Evolutionary conservation across 30 jellyfish, hydroid and myxozoan species (phyloP).

Genomic region (Clytia hemisphaerica): DNA sequence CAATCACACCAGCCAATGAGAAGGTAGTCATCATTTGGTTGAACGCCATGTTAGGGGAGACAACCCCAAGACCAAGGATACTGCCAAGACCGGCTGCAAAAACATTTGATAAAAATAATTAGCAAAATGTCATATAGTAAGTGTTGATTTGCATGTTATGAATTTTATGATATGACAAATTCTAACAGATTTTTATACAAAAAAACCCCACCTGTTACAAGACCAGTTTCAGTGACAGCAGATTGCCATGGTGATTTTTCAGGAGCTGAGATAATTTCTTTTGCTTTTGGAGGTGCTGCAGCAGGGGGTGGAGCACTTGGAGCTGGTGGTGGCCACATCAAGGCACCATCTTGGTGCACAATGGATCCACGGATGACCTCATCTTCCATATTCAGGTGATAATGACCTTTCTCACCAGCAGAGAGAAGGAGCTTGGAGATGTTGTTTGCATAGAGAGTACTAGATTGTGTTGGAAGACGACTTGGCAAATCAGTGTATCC

Average conservation of each 20-base stretch:
- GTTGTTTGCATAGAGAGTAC: conserved; percentile 79
- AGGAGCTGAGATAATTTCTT: conserved; percentile 43
- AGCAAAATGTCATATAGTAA: too few relatives aligned
- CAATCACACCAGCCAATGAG: conserved; percentile 94
- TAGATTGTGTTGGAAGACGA: conserved; percentile 90
- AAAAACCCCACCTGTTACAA: conserved; percentile 45
- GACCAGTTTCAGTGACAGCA: conserved; percentile 57
- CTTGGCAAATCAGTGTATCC: conserved; percentile 93
- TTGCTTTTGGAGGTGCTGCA: conserved; percentile 44
- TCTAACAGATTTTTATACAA: too few relatives aligned
- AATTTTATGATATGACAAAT: too few relatives aligned
- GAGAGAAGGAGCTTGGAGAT: conserved; percentile 79
- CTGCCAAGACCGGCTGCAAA: conserved; percentile 74
- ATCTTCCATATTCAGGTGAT: conserved; percentile 59
- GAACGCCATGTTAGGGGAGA: conserved; percentile 81
- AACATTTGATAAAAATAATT: not conserved
- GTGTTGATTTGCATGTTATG: too few relatives aligned
- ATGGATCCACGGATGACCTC: conserved; percentile 85
- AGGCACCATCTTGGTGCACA: conserved; percentile 58
- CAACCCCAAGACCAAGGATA: conserved; percentile 71
- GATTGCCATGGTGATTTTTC: conserved; percentile 55
- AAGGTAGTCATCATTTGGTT: conserved; percentile 87
- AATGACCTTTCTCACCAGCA: conserved; percentile 90
- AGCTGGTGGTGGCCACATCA: conserved; percentile 95
- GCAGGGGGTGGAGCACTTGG: conserved; percentile 70